Conservation (phyloP, 2,113 vertebrate genomes). For the Pseudonaja textilis region DNA sequence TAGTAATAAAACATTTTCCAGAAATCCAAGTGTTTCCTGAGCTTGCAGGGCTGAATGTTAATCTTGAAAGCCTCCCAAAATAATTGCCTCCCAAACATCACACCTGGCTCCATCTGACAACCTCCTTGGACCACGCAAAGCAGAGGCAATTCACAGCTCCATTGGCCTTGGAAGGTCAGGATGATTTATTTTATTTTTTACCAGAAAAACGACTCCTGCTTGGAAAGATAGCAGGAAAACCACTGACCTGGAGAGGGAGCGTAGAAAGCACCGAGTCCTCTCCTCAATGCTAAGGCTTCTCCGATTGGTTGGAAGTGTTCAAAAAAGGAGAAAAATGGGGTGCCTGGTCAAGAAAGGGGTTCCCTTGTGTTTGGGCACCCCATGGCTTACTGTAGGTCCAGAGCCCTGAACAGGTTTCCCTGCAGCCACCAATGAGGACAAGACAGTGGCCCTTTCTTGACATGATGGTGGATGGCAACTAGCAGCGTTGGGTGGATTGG, state of each 20-base stretch:
- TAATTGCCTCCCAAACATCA: not conserved
- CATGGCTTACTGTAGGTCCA: not conserved
- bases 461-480: not conserved
- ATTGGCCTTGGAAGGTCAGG: not conserved
- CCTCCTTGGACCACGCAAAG: not conserved
- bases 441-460: not conserved
- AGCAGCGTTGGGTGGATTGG: too few species aligned
- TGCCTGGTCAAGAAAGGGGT: not conserved
- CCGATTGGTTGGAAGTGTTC: not conserved
- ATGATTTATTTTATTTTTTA: too few species aligned
- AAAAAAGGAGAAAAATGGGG: not conserved
- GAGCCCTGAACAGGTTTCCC: not conserved
- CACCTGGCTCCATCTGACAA: not conserved
- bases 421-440: not conserved
- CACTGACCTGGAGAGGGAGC: fast-evolving
- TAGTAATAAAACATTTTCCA: not conserved
- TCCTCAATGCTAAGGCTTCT: not conserved
- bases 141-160: not conserved
- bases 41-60: not conserved
- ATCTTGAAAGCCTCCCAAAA: not conserved
- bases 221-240: not conserved
- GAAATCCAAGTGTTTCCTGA: not conserved
- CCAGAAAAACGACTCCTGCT: not conserved
- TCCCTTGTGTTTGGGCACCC: not conserved
- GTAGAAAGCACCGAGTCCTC: not conserved